Base-by-base conservation (phyloP, 2,888 invertebrate genomes). In the Agrenia bidenticulata region DNA sequence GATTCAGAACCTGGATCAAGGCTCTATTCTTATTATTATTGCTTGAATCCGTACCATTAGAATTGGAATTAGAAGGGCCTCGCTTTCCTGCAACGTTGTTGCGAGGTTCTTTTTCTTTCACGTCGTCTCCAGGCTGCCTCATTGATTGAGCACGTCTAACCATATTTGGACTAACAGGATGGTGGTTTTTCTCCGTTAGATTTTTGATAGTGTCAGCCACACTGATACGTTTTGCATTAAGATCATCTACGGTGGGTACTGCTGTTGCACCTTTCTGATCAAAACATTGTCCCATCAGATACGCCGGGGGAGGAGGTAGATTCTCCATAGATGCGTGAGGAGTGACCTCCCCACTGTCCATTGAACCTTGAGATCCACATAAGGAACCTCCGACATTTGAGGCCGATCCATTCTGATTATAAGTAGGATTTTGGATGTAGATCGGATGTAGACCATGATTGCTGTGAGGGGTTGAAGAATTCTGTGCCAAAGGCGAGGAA, bases 131-230 rank as follows among this genome's bases (percentile, higher is more conserved):
- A 24, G 70, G 63, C 27, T 72, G 70, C 39, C 67, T 66, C 61
- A 76, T 58, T 2, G 75, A 76, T 50, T 75, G 75, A 15, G 74
- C 66, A 39, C 78, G 67, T 11, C 78, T 68, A 1, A 77, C 69
- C 63, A 73, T 84, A 72, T 88, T 87, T 2, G 93, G 92, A 73
- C 92, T 92, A 1, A 92, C 91, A 0, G 92, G 92, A 77, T 89
- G 91, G 81, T 92, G 92, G 77, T 90, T 88, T 69, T 92, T 81
- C 78, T 92, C 90, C 0, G 91, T 92, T 63, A 93, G 81, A 49
- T 90, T 91, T 79, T 91, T 89, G 7, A 92, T 90, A 0, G 92
- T 91, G 80, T 92, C 92, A 0, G 92, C 91, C 19, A 93, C 92
- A 77, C 87, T 88, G 42, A 87, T 83, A 57, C 83, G 82, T 76